Percentiles rank a stretch among this genome's conserved stretches.
Conservation (phyloP, 2,113 vertebrate genomes). For the Caranx ignobilis region DNA sequence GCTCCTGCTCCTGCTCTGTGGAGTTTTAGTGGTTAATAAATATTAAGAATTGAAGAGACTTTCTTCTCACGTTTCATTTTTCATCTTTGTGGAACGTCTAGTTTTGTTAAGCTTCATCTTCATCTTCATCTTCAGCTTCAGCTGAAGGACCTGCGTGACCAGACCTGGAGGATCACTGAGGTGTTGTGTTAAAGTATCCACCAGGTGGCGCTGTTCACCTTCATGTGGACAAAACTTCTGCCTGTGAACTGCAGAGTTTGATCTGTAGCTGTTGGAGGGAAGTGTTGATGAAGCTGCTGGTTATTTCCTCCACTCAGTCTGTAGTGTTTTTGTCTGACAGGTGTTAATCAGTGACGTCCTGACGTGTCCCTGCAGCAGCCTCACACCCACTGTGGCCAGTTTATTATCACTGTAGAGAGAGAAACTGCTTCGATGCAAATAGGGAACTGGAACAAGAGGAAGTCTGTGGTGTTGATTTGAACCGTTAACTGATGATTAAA, state of each 20-base stretch:
- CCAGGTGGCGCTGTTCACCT: constrained; percentile 45
- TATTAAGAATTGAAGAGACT: neutral
- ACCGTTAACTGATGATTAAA: neutral
- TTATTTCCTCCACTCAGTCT: neutral
- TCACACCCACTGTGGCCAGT: neutral
- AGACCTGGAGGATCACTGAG: neutral
- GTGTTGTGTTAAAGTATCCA: constrained; percentile 37
- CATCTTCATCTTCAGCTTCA: too few species aligned
- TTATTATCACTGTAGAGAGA: neutral
- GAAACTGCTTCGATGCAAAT: neutral
- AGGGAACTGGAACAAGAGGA: neutral
- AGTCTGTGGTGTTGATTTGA: neutral
- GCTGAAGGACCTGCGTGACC: neutral
- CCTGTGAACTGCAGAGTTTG: neutral
- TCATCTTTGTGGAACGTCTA: neutral
- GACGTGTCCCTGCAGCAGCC: neutral
- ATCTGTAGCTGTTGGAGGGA: neutral
- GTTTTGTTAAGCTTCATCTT: too few species aligned
- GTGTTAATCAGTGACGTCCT: neutral
- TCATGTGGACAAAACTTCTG: neutral
- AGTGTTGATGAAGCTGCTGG: neutral
- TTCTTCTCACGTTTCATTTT: constrained; percentile 3
- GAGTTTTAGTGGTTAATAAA: constrained; percentile 55
- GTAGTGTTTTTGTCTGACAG: too few species aligned
- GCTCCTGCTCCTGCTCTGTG: neutral